Percentiles rank a stretch among this genome's conserved stretches.
Conservation (phyloP, 1,140 invertebrate genomes). For the Plutomurus gul region DNA sequence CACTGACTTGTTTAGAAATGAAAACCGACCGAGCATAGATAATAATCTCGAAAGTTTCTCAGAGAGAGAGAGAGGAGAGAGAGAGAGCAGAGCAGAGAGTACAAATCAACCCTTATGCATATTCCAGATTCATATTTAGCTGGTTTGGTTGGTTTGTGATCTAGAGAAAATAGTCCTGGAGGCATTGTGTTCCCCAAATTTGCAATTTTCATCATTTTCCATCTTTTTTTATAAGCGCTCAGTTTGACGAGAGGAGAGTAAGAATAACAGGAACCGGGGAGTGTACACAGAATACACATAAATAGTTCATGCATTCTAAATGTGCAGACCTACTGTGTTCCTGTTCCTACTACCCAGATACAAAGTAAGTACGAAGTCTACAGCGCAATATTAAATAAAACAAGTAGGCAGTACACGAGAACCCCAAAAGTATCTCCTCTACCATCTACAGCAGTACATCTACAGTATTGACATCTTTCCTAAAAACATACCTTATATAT, state of each 20-base stretch:
- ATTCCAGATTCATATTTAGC: constrained; percentile 24
- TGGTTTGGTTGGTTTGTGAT: constrained; percentile 22
- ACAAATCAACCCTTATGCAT: constrained; percentile 32
- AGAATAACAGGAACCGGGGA: background rate
- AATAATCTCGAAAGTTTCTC: background rate
- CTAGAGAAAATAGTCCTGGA: constrained; percentile 2
- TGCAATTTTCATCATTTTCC: constrained; percentile 42
- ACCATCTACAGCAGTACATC: background rate
- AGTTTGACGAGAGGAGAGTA: background rate
- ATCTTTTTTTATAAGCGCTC: background rate
- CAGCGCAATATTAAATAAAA: no score
- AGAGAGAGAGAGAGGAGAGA: background rate
- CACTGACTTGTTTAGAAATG: background rate
- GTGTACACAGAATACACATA: no score
- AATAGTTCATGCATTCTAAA: no score
- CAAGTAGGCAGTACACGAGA: no score
- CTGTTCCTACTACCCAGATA: no score
- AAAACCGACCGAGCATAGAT: constrained; percentile 5
- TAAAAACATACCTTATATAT: background rate
- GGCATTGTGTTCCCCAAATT: constrained; percentile 34
- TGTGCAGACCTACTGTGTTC: background rate
- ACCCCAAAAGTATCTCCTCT: background rate
- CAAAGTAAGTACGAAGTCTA: no score
- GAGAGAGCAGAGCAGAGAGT: background rate
- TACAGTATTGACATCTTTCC: background rate